Evolutionary conservation across 64 coral and sea anemone species (phyloP).

Genomic region (Trachythela sp.): DNA sequence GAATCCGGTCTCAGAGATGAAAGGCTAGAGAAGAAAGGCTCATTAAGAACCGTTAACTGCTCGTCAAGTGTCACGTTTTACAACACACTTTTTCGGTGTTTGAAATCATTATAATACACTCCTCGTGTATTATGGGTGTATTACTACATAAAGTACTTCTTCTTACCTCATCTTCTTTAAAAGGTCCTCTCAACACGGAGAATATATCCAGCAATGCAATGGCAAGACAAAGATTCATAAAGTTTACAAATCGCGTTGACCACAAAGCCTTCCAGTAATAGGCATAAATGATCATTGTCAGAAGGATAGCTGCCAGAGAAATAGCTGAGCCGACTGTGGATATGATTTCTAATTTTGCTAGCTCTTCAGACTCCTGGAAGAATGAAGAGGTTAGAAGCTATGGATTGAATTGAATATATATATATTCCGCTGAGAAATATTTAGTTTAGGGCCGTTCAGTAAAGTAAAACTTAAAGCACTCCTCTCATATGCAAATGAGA

Average conservation of each 20-base stretch:
- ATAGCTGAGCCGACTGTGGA: slow-evolving; percentile 33
- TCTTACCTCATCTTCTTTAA: neutral
- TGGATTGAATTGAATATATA: too few species aligned
- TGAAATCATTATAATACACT: neutral
- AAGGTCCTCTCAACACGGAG: slow-evolving; percentile 1
- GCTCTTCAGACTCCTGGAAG: neutral
- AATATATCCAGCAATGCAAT: slow-evolving; percentile 29
- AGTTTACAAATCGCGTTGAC: neutral
- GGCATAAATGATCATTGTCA: neutral
- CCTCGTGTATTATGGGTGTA: too few species aligned
- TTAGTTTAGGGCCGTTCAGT: too few species aligned
- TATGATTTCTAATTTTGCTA: neutral
- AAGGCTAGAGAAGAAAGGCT: too few species aligned
- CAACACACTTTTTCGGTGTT: too few species aligned
- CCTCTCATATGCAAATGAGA: too few species aligned
- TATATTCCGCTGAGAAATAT: too few species aligned
- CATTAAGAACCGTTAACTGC: too few species aligned
- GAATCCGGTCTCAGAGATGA: too few species aligned
- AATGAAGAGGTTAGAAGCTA: neutral
- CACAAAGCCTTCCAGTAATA: slow-evolving; percentile 39
- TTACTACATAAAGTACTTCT: too few species aligned
- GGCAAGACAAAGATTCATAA: slow-evolving; percentile 52
- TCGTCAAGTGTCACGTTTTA: too few species aligned
- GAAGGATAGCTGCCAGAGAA: neutral
- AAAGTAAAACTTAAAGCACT: too few species aligned